Evolutionary conservation across 2,888 invertebrate genomes (phyloP).

Genomic region (Nipponacmea schrenckii): DNA sequence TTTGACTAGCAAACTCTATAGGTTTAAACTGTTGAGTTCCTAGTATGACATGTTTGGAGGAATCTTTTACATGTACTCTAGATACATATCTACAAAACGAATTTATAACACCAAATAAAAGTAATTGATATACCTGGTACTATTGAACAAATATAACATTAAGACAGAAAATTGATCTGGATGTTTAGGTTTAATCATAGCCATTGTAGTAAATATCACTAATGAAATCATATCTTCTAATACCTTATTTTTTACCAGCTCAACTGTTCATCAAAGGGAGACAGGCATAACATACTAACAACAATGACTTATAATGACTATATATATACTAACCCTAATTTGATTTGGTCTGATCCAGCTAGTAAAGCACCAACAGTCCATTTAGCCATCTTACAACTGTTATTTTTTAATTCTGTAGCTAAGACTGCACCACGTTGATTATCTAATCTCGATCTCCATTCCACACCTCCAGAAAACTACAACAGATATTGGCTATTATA

Average conservation of each 20-base stretch:
- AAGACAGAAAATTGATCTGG: not conserved
- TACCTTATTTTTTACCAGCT: no score
- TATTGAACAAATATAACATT: not conserved
- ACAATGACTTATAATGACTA: not conserved
- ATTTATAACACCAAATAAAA: not conserved
- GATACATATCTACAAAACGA: conserved; percentile 83
- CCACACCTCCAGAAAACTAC: conserved; percentile 89
- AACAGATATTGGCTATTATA: conserved; percentile 13
- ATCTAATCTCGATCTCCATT: conserved; percentile 98
- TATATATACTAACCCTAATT: conserved; percentile 83
- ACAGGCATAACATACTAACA: no score
- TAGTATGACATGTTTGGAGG: conserved; percentile 93
- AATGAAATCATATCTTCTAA: no score
- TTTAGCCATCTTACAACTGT: conserved; percentile 99
- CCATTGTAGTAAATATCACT: no score
- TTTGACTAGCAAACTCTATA: conserved; percentile 97
- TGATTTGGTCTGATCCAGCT: conserved; percentile 96
- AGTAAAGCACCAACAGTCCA: conserved; percentile 93
- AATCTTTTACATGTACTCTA: conserved; percentile 90
- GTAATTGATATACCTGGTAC: not conserved
- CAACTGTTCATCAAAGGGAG: not conserved
- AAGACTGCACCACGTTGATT: conserved; percentile 97
- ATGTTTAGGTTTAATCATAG: not conserved
- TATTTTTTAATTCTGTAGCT: conserved; percentile 97
- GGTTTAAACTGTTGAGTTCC: conserved; percentile 98